phyloP scores from a whole-genome alignment of 1,140 invertebrate species.

The Cryptotermes secundus region DNA sequence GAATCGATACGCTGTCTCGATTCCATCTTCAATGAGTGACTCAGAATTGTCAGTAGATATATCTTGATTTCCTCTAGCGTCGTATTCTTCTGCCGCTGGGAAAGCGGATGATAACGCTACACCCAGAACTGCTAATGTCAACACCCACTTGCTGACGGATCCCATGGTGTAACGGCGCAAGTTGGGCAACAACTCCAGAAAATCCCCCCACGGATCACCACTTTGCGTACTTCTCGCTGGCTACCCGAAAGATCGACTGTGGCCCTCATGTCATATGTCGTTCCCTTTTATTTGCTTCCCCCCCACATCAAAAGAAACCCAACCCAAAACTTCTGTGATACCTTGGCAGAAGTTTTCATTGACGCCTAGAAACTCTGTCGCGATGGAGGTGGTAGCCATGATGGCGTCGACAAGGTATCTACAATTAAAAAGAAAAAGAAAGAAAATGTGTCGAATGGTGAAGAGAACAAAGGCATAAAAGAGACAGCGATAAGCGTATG shows the following conservation, averaged over 20 bases:
- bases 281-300: not conserved
- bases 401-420: not conserved
- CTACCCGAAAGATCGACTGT: not conserved
- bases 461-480: not conserved
- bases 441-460: not conserved
- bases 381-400: not conserved
- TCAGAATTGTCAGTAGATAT: conserved; percentile 33
- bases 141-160: not conserved
- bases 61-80: not conserved
- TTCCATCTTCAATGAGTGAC: conserved; percentile 45
- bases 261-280: not conserved
- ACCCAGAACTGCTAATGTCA: not conserved
- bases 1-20: conserved; percentile 61
- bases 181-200: no score
- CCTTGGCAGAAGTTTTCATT: conserved; percentile 27
- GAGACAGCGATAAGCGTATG: not conserved
- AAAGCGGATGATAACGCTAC: conserved; percentile 5
- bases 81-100: not conserved
- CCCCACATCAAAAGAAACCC: not conserved
- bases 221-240: not conserved
- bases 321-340: not conserved
- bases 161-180: not conserved
- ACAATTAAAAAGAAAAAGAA: not conserved
- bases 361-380: not conserved
- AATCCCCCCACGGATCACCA: not conserved